Evolutionary conservation across 2,888 invertebrate species (phyloP), one percentile per base, ranked within the genome.

Genomic region (Zaprionus lineosus): DNA sequence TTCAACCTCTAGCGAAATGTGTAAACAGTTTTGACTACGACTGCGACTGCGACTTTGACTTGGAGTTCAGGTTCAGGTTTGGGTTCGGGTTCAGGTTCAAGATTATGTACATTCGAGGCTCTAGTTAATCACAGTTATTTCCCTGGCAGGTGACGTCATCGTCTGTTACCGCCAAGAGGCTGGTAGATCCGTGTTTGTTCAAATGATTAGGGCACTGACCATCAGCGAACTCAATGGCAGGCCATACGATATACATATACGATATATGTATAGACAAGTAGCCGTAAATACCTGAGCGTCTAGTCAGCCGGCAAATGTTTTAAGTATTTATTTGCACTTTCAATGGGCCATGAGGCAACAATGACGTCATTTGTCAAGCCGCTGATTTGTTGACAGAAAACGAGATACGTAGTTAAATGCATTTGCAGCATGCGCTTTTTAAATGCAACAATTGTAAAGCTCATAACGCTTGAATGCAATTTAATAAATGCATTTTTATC

Each of bases 301-400:
- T 67, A 73, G 68, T 69, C 68, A 69, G 68, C 55, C 41, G 58
- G 41, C 24, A 19, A 33, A 37, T 11, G 8, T 15, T 5, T 15
- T 11, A 9, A 16, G 14, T 59, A 41, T 52, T 51, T 50, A 33
- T 57, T 57, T 74, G 53, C 70, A 74, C 74, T 74, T 74, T 69
- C 61, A 74, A 74, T 74, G 53, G 74, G 56, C 74, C 74, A 44
- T 69, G 70, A 56, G 52, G 44, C 43, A 46, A 12, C 24, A 33
- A 43, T 78, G 83, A 83, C 79, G 83, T 84, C 77, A 77, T 82
- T 84, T 66, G 84, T 77, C 84, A 84, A 69, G 59, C 72, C 21
- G 48, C 52, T 58, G 71, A 71, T 69, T 59, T 51, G 72, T 53
- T 61, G 66, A 76, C 75, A 63, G 66, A 64, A 43, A 33, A 52